phyloP scores from a whole-genome alignment of 2,797 vertebrate species.

The Chelon labrosus region DNA sequence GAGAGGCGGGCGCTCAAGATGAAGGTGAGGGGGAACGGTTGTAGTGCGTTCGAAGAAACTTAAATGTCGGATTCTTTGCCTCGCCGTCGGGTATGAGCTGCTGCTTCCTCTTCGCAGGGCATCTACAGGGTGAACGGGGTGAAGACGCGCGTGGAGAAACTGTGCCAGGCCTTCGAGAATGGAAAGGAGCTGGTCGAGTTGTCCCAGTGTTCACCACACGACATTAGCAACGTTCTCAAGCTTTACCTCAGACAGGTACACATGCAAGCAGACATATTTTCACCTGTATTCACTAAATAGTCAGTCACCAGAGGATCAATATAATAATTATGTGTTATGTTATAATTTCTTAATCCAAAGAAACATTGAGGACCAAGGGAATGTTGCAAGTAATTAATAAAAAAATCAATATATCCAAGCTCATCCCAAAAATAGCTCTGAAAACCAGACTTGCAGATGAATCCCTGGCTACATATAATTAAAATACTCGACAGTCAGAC shows the following conservation, averaged over 20 bases:
- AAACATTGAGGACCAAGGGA: not conserved
- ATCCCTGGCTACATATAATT: not conserved
- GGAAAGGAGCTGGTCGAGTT: constrained; percentile 96
- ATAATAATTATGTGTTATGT: not conserved
- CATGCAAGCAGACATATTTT: not conserved
- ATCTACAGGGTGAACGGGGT: constrained; percentile 98
- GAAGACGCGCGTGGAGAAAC: constrained; percentile 96
- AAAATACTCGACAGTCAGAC: not conserved
- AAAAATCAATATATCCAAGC: not conserved
- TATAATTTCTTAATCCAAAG: not conserved
- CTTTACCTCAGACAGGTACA: constrained; percentile 96
- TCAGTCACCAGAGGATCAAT: not conserved
- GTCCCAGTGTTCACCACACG: constrained; percentile 94
- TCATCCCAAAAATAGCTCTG: not conserved
- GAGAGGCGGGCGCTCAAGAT: constrained; percentile 92
- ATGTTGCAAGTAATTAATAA: not conserved
- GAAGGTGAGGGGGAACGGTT: constrained; percentile 84
- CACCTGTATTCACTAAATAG: not conserved
- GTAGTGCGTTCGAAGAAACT: not conserved
- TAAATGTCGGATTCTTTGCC: not conserved
- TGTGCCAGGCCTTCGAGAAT: constrained; percentile 97
- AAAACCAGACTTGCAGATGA: not conserved
- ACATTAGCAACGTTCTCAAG: constrained; percentile 98
- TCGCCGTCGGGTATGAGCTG: not conserved
- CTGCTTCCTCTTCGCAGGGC: constrained; percentile 83